These are phyloP conservation scores for Drosophila pallidifrons DNA, from an alignment of 1,140 invertebrate genomes.

Conservation along the genomic window DNA sequence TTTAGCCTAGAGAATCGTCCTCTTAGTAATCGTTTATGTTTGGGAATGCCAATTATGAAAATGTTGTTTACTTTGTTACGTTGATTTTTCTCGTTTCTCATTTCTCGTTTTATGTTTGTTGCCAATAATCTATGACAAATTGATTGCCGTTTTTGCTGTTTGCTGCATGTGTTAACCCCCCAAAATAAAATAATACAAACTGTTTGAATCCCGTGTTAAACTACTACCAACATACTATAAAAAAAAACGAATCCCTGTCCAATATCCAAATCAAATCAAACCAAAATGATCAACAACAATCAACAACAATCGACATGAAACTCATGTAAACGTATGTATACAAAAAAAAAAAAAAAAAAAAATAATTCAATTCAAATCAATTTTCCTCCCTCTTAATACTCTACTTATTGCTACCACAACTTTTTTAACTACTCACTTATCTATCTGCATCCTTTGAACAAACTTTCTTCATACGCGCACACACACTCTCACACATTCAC, in stretches of 20 bases:
- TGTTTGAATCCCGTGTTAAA: conserved; percentile 20
- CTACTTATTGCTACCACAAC: neutral
- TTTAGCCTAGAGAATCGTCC: conserved; percentile 1
- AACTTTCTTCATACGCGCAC: conserved; percentile 17
- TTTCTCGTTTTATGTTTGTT: conserved; percentile 66
- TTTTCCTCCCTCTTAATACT: neutral
- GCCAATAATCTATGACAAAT: conserved; percentile 30
- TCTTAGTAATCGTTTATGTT: conserved; percentile 17
- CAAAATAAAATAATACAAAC: conserved; percentile 29
- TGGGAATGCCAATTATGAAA: conserved; percentile 34
- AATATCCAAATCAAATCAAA: conserved; percentile 33
- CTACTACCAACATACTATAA: conserved; percentile 41
- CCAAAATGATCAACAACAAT: conserved; percentile 42
- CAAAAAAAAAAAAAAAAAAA: conserved; percentile 21
- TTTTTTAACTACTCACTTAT: conserved; percentile 15
- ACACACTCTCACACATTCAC: conserved; percentile 24
- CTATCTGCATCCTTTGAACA: conserved; percentile 23
- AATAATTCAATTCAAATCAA: conserved; percentile 19
- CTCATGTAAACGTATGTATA: conserved; percentile 70
- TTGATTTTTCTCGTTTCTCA: conserved; percentile 21
- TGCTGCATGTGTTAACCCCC: conserved; percentile 76
- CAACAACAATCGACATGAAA: conserved; percentile 59
- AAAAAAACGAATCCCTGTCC: conserved; percentile 33
- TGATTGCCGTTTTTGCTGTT: conserved; percentile 76
- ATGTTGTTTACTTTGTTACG: conserved; percentile 46